A percentile compares a stretch with the other conserved stretches of the same genome.
These are phyloP conservation scores for Caenorhabditis sp. DNA, from an alignment of 2,888 invertebrate species.

Conservation along the genomic window DNA sequence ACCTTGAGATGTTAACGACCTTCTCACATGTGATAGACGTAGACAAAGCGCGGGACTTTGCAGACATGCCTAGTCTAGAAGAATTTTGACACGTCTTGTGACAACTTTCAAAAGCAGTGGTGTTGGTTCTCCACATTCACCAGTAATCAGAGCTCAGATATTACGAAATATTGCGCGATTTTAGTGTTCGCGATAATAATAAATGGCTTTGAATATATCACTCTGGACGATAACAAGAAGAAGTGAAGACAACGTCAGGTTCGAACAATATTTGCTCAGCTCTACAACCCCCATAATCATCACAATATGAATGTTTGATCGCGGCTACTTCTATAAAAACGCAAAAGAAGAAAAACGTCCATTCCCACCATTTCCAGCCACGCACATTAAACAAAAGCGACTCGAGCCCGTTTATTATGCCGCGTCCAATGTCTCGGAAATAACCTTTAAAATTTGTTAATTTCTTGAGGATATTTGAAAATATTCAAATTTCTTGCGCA, in stretches of 20 bases:
- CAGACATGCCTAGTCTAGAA: constrained; percentile 11
- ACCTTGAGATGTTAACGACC: constrained; percentile 50
- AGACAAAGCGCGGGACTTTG: constrained; percentile 24
- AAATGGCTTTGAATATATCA: background rate
- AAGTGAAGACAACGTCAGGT: constrained; percentile 17
- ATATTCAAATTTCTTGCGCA: too few species aligned
- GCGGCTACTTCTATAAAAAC: too few species aligned
- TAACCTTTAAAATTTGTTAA: too few species aligned
- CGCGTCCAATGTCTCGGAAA: too few species aligned
- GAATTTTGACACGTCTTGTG: constrained; percentile 15
- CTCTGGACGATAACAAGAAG: too few species aligned
- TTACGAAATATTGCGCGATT: constrained; percentile 25
- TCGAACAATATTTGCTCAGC: constrained; percentile 26
- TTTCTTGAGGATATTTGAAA: too few species aligned
- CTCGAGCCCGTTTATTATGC: too few species aligned
- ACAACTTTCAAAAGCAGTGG: constrained; percentile 12
- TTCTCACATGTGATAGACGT: constrained; percentile 16
- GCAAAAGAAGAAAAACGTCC: too few species aligned
- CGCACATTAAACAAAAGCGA: too few species aligned
- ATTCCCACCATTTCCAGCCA: too few species aligned
- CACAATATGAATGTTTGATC: constrained; percentile 10
- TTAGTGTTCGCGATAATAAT: background rate
- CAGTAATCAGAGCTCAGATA: background rate
- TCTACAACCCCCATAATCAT: constrained; percentile 2
- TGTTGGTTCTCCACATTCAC: background rate